phyloP scores from a whole-genome alignment of 2,113 vertebrate species.

The Verasper variegatus region DNA sequence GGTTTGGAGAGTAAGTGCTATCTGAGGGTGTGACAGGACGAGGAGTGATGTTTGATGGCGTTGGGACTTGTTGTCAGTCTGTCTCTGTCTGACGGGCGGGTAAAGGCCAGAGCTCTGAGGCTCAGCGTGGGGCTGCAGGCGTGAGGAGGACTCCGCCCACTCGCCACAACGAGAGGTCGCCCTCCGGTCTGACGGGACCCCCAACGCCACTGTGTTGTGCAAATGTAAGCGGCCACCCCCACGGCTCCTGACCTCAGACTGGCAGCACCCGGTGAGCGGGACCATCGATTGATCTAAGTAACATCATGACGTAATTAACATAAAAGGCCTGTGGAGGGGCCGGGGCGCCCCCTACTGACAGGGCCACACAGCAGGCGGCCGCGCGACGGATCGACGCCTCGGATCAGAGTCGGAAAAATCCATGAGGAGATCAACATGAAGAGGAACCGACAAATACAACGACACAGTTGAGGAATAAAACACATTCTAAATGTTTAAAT shows the following conservation, averaged over 20 bases:
- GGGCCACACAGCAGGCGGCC: conserved; percentile 45
- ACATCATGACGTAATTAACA: conserved; percentile 81
- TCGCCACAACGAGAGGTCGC: conserved; percentile 29
- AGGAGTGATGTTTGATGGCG: background rate
- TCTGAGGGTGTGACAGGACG: too few relatives aligned
- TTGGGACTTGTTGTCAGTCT: conserved; percentile 70
- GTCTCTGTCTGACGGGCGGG: conserved; percentile 58
- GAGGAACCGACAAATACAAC: background rate
- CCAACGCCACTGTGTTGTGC: conserved; percentile 67
- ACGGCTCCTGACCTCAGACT: conserved; percentile 75
- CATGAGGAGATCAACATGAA: background rate
- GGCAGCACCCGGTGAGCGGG: conserved; percentile 47
- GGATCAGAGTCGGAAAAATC: too few relatives aligned
- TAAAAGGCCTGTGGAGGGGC: conserved; percentile 65
- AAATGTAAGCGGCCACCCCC: conserved; percentile 74
- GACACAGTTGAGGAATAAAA: background rate
- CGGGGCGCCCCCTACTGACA: conserved; percentile 14
- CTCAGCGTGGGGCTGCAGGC: conserved; percentile 35
- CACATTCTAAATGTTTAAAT: background rate
- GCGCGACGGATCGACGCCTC: background rate
- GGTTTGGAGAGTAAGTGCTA: too few relatives aligned
- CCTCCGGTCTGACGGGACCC: conserved; percentile 53
- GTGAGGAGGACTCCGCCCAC: conserved; percentile 32
- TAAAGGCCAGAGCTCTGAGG: conserved; percentile 70
- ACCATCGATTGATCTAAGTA: conserved; percentile 82